Evolutionary conservation across 1,140 invertebrate genomes (phyloP).

Genomic region (Drosophila leontia): DNA sequence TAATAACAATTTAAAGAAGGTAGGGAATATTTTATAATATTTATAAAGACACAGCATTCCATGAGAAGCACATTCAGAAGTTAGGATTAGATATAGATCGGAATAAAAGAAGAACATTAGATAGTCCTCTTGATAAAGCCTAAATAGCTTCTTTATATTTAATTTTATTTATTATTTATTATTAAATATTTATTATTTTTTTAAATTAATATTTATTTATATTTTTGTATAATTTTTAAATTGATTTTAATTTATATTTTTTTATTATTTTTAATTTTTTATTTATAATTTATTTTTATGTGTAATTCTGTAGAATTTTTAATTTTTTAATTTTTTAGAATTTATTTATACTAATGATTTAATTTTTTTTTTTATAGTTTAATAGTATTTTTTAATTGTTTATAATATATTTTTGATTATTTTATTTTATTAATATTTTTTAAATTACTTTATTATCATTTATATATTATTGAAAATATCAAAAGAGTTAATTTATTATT

Average conservation of each 20-base stretch:
- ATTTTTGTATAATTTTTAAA: background rate
- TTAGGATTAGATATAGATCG: background rate
- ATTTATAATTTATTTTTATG: background rate
- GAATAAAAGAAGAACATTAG: background rate
- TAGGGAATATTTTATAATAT: background rate
- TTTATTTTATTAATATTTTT: too few species aligned
- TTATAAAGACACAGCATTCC: background rate
- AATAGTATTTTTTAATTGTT: too few species aligned
- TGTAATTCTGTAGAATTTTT: too few species aligned
- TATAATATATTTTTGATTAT: too few species aligned
- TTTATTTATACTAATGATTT: too few species aligned
- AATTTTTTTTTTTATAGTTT: too few species aligned
- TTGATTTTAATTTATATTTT: background rate
- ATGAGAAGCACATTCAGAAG: background rate
- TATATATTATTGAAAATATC: too few species aligned
- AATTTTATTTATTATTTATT: background rate
- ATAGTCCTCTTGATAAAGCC: background rate
- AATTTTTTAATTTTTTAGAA: too few species aligned
- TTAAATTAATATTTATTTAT: background rate
- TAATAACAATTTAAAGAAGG: background rate
- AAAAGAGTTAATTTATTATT: too few species aligned
- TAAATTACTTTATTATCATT: too few species aligned
- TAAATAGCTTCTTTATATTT: background rate
- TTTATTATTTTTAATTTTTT: too few species aligned
- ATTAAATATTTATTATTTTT: background rate